phyloP scores from a whole-genome alignment of 2,888 invertebrate genomes.

The Epistrophe eligans region DNA sequence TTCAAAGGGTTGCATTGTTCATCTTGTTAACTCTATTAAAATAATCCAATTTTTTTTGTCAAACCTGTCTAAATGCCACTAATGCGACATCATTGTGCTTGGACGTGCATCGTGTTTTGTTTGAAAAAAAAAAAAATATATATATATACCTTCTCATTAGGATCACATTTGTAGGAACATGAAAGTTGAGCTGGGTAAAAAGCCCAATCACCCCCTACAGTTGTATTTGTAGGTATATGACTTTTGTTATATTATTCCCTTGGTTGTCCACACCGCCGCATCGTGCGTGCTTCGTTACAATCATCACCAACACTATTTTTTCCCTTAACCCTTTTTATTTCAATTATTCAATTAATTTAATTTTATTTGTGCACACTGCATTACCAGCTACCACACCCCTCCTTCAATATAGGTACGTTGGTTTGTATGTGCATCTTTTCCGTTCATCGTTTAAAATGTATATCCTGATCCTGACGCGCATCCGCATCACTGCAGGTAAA shows the following conservation, averaged over 20 bases:
- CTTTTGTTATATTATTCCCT: slow-evolving; percentile 27
- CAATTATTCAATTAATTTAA: slow-evolving; percentile 73
- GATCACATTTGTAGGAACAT: slow-evolving; percentile 39
- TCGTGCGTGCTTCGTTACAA: neutral
- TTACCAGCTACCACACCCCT: slow-evolving; percentile 15
- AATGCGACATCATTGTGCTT: slow-evolving; percentile 41
- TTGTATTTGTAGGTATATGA: too few species aligned
- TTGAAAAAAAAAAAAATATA: neutral
- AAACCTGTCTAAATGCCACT: slow-evolving; percentile 59
- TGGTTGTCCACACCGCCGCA: slow-evolving; percentile 10
- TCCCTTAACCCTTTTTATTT: slow-evolving; percentile 65
- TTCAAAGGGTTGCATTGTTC: slow-evolving; percentile 32
- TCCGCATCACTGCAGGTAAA: slow-evolving; percentile 34
- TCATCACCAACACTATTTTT: neutral
- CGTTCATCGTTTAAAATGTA: slow-evolving; percentile 21
- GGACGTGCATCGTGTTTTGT: slow-evolving; percentile 27
- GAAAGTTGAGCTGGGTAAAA: neutral
- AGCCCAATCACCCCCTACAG: slow-evolving; percentile 9
- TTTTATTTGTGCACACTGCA: slow-evolving; percentile 54
- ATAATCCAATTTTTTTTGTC: slow-evolving; percentile 52
- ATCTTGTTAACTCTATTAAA: slow-evolving; percentile 72
- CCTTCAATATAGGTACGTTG: neutral
- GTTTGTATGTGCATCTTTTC: neutral
- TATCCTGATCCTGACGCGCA: slow-evolving; percentile 71
- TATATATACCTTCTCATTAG: slow-evolving; percentile 57